phyloP scores from a whole-genome alignment of 2,888 invertebrate genomes.

The Idaea biselata region DNA sequence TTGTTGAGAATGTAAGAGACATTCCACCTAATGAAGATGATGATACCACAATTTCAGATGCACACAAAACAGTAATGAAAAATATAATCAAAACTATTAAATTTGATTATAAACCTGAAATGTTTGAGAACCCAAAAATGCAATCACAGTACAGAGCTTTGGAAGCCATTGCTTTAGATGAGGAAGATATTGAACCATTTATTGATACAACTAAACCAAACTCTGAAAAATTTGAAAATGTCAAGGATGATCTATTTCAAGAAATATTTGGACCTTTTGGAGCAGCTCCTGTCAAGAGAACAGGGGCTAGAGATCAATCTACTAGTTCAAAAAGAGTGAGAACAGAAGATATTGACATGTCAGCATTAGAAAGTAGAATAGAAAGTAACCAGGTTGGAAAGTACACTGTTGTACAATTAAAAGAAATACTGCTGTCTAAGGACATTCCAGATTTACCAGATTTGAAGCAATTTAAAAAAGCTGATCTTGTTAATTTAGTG shows the following conservation, averaged over 20 bases:
- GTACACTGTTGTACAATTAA: conserved; percentile 61
- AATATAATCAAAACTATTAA: conserved; percentile 80
- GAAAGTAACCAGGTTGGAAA: conserved; percentile 42
- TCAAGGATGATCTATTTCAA: conserved; percentile 64
- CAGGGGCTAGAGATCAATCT: conserved; percentile 26
- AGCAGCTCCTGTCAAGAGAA: conserved; percentile 48
- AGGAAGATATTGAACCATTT: conserved; percentile 75
- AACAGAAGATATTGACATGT: conserved; percentile 50
- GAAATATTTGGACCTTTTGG: conserved; percentile 70
- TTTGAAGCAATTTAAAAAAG: conserved; percentile 59
- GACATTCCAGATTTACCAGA: conserved; percentile 47
- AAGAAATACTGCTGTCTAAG: conserved; percentile 52
- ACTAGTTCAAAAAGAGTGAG: conserved; percentile 43
- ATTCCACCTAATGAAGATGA: conserved; percentile 60
- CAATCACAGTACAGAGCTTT: conserved; percentile 83
- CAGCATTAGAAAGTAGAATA: conserved; percentile 47
- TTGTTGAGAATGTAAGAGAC: conserved; percentile 81
- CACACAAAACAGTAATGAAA: conserved; percentile 80
- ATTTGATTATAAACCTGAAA: conserved; percentile 81
- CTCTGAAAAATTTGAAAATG: conserved; percentile 41
- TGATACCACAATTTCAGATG: conserved; percentile 62
- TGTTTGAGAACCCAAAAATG: conserved; percentile 84
- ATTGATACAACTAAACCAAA: conserved; percentile 75
- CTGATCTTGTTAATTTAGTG: conserved; percentile 59
- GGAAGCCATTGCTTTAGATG: conserved; percentile 84